Percentiles rank a stretch among this genome's conserved stretches.
Evolutionary conservation across 2,888 invertebrate species (phyloP).

Genomic region (Cephus rjabovi): DNA sequence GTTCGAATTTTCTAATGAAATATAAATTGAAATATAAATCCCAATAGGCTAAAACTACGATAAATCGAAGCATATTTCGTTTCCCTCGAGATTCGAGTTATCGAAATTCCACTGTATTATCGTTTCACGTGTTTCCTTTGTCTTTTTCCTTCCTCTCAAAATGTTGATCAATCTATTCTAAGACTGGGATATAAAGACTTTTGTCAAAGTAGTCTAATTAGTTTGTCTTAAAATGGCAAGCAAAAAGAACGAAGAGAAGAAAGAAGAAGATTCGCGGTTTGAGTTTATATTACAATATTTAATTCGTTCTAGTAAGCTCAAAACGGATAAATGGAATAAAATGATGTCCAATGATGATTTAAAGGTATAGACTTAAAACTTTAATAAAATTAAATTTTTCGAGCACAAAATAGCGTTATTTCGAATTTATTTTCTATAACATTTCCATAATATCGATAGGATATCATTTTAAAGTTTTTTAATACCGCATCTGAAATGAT

Average conservation of each 20-base stretch:
- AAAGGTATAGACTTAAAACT: constrained; percentile 67
- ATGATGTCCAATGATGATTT: constrained; percentile 80
- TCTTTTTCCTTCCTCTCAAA: not conserved
- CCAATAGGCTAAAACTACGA: no score
- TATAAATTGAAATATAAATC: no score
- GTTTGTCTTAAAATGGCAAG: constrained; percentile 44
- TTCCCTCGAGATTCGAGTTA: no score
- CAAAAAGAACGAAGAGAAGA: constrained; percentile 62
- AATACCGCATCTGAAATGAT: constrained; percentile 66
- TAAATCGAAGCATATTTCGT: no score
- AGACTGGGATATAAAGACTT: not conserved
- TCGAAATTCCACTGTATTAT: no score
- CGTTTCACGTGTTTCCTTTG: not conserved
- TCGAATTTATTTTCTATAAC: not conserved
- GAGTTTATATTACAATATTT: constrained; percentile 84
- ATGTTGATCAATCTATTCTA: not conserved
- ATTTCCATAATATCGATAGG: constrained; percentile 58
- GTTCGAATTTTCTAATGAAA: no score
- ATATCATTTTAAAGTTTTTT: constrained; percentile 70
- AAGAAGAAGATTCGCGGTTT: constrained; percentile 77
- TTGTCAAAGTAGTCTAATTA: not conserved
- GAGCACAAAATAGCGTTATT: no score
- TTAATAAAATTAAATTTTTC: not conserved
- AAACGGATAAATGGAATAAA: constrained; percentile 89
- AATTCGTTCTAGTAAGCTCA: constrained; percentile 79